Conservation (phyloP, 2,797 vertebrate species). For the Parauchenoglanis ngamensis region DNA sequence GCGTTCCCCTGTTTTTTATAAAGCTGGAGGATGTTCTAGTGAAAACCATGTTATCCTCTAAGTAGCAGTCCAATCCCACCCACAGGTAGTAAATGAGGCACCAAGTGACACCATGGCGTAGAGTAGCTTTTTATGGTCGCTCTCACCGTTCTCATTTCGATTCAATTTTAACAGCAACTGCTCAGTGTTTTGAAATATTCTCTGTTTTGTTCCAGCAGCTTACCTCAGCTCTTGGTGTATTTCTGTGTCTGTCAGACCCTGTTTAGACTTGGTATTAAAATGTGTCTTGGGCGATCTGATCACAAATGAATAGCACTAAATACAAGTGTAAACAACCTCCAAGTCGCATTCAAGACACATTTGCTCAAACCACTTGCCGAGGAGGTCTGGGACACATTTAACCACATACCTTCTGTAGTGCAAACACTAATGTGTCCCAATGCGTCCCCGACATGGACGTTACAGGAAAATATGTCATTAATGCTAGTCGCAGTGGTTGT, state of each 20-base stretch:
- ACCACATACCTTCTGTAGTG: too few species aligned
- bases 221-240: neutral
- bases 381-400: too few species aligned
- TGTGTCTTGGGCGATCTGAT: too few species aligned
- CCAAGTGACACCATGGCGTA: neutral
- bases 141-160: neutral
- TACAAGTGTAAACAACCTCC: too few species aligned
- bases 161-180: neutral
- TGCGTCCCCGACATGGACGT: too few species aligned
- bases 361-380: too few species aligned
- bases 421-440: too few species aligned
- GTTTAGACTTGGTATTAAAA: too few species aligned
- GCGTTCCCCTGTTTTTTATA: constrained; percentile 4
- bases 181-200: neutral
- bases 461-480: too few species aligned
- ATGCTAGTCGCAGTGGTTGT: too few species aligned
- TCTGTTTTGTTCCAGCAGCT: constrained; percentile 15
- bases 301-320: too few species aligned
- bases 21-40: neutral
- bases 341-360: too few species aligned
- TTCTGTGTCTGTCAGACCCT: neutral
- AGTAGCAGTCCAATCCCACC: neutral
- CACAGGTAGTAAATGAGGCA: constrained; percentile 8
- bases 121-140: constrained; percentile 16
- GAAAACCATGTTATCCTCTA: neutral